Evolutionary conservation across 2,888 invertebrate species (phyloP), one percentile per base, ranked within the genome.

Genomic region (Allacma fusca): DNA sequence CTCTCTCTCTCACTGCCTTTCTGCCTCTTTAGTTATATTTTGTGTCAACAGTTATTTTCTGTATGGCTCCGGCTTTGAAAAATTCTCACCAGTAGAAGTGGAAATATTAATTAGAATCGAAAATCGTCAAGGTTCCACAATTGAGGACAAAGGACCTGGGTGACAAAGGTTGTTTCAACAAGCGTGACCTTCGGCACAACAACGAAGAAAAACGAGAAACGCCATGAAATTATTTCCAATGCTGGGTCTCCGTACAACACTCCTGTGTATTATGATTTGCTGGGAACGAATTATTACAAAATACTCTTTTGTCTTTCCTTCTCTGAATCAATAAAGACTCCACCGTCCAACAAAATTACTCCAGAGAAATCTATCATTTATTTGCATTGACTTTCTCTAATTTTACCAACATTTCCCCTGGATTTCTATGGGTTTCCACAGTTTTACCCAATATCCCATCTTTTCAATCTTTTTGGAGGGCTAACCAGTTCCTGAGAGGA

Each of bases 21-120:
- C n/a, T n/a, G n/a, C n/a, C n/a, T n/a, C n/a, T n/a, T n/a, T n/a
- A n/a, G n/a, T n/a, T n/a, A n/a, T n/a, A n/a, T n/a, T 34, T 4
- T 34, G 34, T 34, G 34, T 34, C 34, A 50, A 50, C 50, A 5
- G 2, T 9, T 9, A 40, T 40, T 9, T 40, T 40, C 40, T 40
- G 40, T 13, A 40, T 40, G 5, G 40, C 40, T 40, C n/a, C n/a
- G n/a, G n/a, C n/a, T 50, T 50, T 50, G 50, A 50, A 50, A 50
- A 50, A 50, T 50, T 50, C 50, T 13, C n/a, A 40, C 16, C 1
- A 13, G 50, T 16, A 5, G 19, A 16, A 34, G 9, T 34, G 50
- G 50, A 50, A 50, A 50, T 50, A 50, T 50, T 50, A 50, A 50
- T 50, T 50, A n/a, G 50, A 50, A 50, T 50, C n/a, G 50, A 50